Evolutionary conservation across 1,140 invertebrate genomes (phyloP), one percentile per base, ranked within the genome.

Genomic region (Megalopta genalis): DNA sequence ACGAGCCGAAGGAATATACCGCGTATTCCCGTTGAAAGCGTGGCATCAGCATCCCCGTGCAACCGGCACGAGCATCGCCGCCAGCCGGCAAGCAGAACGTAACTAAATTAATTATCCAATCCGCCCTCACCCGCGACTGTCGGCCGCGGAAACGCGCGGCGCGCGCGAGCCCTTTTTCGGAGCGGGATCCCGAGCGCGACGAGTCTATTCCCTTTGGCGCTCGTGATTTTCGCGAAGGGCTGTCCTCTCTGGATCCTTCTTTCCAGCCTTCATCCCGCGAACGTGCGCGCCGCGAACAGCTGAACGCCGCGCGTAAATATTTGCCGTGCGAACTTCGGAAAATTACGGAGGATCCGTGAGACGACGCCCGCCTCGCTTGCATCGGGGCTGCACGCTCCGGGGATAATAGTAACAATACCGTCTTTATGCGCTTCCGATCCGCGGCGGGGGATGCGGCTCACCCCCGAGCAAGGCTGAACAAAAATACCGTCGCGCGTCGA

Each of bases 251-350:
- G n/a, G n/a, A n/a, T n/a, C n/a, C n/a, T n/a, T n/a, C n/a, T n/a
- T 54, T 21, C 52, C 4, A 18, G 46, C 52, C 52, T 10, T 42
- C 39, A 10, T 9, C 39, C 21, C 21, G 18, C 18, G 5, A 21
- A 7, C 18, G 21, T n/a, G 57, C 25, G 21, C 5, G 1, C 60
- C 14, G 16, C 2, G 23, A 60, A 27, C 27, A 32, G 60, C 14
- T 62, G 14, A 62, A 32, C 60, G 27, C 6, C n/a, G 27, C n/a
- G 59, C 59, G 39, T 42, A 62, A 62, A 62, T 62, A 62, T 62
- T 62, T 27, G 27, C 60, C 12, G 16, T 6, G 0, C 60, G 27
- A 18, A 27, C 16, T 32, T 18, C 27, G 5, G 5, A 18, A 21
- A 62, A 62, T 62, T 62, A 25, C 60, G 27, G 27, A 32, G 60